Evolutionary conservation across 1,140 invertebrate species (phyloP).

Genomic region (Lordiphosa clarofinis): DNA sequence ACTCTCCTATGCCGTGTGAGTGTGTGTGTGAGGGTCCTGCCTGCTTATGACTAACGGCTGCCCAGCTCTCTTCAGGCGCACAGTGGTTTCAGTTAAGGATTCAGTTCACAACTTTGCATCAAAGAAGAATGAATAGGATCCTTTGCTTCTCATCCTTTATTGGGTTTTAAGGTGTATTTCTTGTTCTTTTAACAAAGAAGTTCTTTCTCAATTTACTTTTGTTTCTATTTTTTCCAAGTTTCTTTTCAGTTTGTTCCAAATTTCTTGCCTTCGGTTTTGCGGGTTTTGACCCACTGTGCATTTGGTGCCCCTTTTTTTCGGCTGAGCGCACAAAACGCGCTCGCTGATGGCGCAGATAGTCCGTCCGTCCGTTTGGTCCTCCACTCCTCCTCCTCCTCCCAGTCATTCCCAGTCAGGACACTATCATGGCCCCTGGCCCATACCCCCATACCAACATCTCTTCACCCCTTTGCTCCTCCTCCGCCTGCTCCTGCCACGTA

Average conservation of each 20-base stretch:
- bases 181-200: no score
- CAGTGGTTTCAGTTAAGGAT: constrained; percentile 5
- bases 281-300: constrained; percentile 18
- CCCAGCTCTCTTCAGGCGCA: constrained; percentile 2
- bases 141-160: no score
- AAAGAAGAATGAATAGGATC: neutral
- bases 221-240: no score
- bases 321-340: constrained; percentile 56
- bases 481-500: constrained; percentile 7
- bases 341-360: constrained; percentile 49
- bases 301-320: constrained; percentile 49
- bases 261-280: no score
- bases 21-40: constrained; percentile 35
- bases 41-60: constrained; percentile 63
- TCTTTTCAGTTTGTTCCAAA: no score
- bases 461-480: constrained; percentile 24
- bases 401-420: constrained; percentile 13
- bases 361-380: constrained; percentile 8
- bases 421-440: constrained; percentile 25
- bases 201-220: no score
- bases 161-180: no score
- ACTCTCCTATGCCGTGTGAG: constrained; percentile 9
- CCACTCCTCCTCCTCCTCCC: neutral
- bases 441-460: neutral
- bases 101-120: neutral